Evolutionary conservation across 2,113 vertebrate genomes (phyloP).

Genomic region (Mystacornis crossleyi): DNA sequence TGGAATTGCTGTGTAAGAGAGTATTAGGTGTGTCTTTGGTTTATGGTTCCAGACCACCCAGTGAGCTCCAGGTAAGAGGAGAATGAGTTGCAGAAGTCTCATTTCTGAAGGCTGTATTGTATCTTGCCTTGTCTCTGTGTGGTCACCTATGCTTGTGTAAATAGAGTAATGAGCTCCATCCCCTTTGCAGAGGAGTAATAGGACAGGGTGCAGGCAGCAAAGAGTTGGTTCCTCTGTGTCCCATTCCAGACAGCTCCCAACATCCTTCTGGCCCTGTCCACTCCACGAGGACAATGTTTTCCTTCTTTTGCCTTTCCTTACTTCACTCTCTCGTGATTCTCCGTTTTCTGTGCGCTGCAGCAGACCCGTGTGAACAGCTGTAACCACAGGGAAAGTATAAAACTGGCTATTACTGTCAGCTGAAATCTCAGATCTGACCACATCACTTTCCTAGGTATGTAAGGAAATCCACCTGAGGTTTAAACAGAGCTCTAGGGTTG

Average conservation of each 20-base stretch:
- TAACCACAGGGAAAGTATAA: neutral
- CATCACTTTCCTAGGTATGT: neutral
- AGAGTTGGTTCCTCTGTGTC: neutral
- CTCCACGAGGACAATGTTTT: neutral
- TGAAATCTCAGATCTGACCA: neutral
- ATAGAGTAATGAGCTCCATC: neutral
- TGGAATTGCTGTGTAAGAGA: neutral
- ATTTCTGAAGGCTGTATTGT: neutral
- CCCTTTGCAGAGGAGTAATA: neutral
- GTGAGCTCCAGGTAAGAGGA: neutral
- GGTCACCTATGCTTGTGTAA: neutral
- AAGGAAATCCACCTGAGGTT: neutral
- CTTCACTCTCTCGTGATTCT: neutral
- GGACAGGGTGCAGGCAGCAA: neutral
- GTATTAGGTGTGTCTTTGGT: neutral
- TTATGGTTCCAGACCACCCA: conserved; percentile 15
- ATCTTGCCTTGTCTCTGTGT: neutral
- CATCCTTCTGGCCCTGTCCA: neutral
- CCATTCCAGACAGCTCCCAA: neutral
- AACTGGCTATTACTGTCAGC: neutral
- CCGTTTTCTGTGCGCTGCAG: neutral
- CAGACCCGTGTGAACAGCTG: neutral
- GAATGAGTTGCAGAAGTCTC: neutral
- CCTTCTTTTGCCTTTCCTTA: neutral
- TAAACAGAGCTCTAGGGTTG: neutral